Conservation (phyloP, 2,797 vertebrate species). For the Ctenochaetus hawaiiensis region DNA sequence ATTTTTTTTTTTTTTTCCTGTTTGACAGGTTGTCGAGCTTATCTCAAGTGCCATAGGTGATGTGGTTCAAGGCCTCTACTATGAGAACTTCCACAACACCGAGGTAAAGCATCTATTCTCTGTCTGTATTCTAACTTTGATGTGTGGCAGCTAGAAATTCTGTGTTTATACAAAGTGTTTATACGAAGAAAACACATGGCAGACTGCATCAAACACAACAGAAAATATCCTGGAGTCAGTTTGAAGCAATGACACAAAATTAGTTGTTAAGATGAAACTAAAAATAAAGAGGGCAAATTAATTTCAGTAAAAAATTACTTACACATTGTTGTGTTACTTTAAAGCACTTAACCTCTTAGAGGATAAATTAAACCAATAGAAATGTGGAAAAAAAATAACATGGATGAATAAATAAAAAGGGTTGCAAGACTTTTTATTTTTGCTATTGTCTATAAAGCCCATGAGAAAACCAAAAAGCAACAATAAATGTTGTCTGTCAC, state of each 20-base stretch:
- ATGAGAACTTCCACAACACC: conserved; percentile 87
- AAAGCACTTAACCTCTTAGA: not conserved
- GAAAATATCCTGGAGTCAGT: not conserved
- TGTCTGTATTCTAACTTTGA: not conserved
- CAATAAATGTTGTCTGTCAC: not conserved
- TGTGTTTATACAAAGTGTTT: not conserved
- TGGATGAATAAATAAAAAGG: not conserved
- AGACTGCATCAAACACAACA: not conserved
- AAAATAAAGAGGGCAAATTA: not conserved
- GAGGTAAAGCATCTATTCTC: conserved; percentile 84
- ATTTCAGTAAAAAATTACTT: not conserved
- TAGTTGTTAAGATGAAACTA: not conserved
- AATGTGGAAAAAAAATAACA: not conserved
- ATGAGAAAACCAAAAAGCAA: not conserved
- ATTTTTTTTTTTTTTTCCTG: conserved; percentile 20
- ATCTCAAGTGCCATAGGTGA: conserved; percentile 97
- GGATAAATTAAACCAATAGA: too few relatives aligned
- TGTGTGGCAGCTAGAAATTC: not conserved
- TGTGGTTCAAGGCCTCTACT: conserved; percentile 95
- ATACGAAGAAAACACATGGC: not conserved
- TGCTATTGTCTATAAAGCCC: not conserved
- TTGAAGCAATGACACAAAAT: not conserved
- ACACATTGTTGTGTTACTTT: too few relatives aligned
- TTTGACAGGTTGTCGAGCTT: conserved; percentile 93
- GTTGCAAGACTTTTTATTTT: too few relatives aligned